Conservation (phyloP, 2,888 invertebrate genomes). For the Parascotia fuliginaria region DNA sequence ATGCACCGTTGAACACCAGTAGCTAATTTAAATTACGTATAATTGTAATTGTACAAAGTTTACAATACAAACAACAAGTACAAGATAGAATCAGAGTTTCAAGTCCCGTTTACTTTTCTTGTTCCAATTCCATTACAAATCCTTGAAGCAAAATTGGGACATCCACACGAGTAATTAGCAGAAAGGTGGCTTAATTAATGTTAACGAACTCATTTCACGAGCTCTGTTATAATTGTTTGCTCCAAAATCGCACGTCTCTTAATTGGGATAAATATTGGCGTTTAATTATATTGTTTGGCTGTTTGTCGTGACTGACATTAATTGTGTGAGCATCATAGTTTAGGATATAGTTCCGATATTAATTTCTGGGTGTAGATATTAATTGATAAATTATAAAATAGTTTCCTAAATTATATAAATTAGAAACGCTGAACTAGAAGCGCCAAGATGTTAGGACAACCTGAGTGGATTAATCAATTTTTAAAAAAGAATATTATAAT, state of each 20-base stretch:
- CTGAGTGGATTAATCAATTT: no score
- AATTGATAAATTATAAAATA: no score
- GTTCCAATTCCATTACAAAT: slow-evolving; percentile 37
- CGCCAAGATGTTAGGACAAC: no score
- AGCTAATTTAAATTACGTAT: background rate
- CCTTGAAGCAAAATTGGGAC: slow-evolving; percentile 1
- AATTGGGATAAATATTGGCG: slow-evolving; percentile 44
- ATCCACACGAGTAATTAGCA: slow-evolving; percentile 46
- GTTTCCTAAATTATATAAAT: no score
- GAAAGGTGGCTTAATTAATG: slow-evolving; percentile 60
- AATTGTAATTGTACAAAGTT: background rate
- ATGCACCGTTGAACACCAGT: background rate
- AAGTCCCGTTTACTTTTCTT: slow-evolving; percentile 9
- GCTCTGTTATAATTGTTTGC: slow-evolving; percentile 29
- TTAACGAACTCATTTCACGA: slow-evolving; percentile 59
- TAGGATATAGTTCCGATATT: no score
- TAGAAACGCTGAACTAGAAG: no score
- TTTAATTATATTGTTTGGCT: slow-evolving; percentile 36
- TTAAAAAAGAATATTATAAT: no score
- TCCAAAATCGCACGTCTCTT: slow-evolving; percentile 33
- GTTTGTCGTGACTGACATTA: slow-evolving; percentile 4
- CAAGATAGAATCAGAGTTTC: background rate
- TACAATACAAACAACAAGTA: background rate
- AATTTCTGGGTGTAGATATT: background rate
- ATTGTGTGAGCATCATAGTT: background rate